Percentiles rank a stretch among this genome's conserved stretches.
Evolutionary conservation across 2,888 invertebrate species (phyloP).

Genomic region (Conomelus anceps): DNA sequence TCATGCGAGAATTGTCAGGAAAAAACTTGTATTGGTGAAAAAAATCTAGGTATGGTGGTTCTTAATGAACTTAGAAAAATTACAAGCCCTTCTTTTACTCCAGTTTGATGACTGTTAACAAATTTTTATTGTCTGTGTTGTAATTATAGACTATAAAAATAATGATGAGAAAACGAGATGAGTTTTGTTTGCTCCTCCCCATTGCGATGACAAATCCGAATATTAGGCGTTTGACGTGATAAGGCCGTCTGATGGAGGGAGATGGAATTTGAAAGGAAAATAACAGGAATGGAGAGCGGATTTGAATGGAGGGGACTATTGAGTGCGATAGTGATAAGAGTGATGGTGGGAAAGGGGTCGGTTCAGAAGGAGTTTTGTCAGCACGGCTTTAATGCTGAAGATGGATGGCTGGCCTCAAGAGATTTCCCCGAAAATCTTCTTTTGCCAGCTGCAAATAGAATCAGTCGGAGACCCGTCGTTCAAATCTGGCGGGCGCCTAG

Average conservation of each 20-base stretch:
- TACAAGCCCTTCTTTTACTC: too few relatives aligned
- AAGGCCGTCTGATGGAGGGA: background rate
- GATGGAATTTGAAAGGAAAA: background rate
- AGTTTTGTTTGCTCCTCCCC: background rate
- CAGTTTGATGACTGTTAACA: too few relatives aligned
- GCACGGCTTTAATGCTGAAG: background rate
- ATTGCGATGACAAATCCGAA: background rate
- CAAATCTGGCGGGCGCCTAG: background rate
- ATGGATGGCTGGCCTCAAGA: background rate
- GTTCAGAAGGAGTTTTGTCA: background rate
- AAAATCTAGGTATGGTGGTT: too few relatives aligned
- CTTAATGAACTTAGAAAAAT: too few relatives aligned
- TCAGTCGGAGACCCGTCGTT: background rate
- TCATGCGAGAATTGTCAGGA: too few relatives aligned
- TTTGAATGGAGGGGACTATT: background rate
- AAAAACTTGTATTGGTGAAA: too few relatives aligned
- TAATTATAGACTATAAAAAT: background rate
- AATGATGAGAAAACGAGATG: background rate
- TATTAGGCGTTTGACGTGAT: background rate
- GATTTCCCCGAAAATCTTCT: background rate
- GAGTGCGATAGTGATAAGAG: background rate
- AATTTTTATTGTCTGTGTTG: too few relatives aligned
- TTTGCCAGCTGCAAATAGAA: background rate
- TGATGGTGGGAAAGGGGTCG: background rate
- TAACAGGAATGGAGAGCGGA: background rate